Evolutionary conservation across 1,140 invertebrate species (phyloP), one percentile per base, ranked within the genome.

Genomic region (Anoplophora glabripennis): DNA sequence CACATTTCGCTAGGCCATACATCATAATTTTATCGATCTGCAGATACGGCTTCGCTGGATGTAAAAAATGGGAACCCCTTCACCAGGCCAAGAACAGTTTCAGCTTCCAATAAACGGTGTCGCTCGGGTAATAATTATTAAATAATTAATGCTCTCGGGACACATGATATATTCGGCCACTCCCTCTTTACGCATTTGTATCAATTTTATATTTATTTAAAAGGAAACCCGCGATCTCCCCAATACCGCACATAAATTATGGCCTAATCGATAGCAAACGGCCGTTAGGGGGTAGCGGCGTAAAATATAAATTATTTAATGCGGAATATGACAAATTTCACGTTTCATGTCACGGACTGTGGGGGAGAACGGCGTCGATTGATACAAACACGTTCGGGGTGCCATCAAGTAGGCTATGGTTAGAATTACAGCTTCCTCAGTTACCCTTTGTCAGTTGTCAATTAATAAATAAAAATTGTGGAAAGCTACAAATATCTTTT

Each of bases 181-280:
- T 5, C 61, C 61, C 45, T 33, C 42, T 63, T 63, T 63, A 57
- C 61, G 61, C 56, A 57, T 63, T 63, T 63, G 53, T 63, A 59
- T 63, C 61, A 63, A 59, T 63, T 59, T 59, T 46, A 58, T 59
- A 63, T 63, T 63, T 63, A 63, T 63, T 59, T 42, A 45, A 52
- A 54, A 40, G 40, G 56, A 53, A 55, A 63, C 59, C 61, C 28
- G 35, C 44, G 52, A 17, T 53, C 61, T 51, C 36, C 35, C 58
- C 17, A 38, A 45, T 36, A 44, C 41, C 37, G 14, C 41, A 14
- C 14, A 60, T 60, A 38, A 53, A 60, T 60, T 53, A 53, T 53
- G 28, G 36, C 54, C 38, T 53, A 53, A 53, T 53, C 51, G 51
- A 53, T 53, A 53, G n/a, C n/a, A 7, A 7, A 41, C n/a, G 15